Evolutionary conservation across 2,888 invertebrate genomes (phyloP).

Genomic region (Oscheius sp.): DNA sequence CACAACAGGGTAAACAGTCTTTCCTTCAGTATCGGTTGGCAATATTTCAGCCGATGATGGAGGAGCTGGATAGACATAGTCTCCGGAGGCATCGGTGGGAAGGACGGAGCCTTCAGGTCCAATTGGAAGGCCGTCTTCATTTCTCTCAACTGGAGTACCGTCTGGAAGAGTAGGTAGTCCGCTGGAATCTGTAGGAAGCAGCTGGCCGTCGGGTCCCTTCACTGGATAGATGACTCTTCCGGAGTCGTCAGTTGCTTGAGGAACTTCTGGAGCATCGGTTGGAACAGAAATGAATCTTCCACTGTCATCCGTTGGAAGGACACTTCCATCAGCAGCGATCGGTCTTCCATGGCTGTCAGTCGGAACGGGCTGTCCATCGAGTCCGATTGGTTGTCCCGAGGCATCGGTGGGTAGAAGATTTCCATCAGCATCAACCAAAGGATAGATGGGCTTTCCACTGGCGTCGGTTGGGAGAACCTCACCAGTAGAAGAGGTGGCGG

Average conservation of each 20-base stretch:
- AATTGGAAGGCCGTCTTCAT: slow-evolving; percentile 45
- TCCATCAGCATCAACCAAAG: slow-evolving; percentile 46
- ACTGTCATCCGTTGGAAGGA: slow-evolving; percentile 18
- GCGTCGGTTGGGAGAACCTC: slow-evolving; percentile 35
- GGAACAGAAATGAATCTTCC: slow-evolving; percentile 31
- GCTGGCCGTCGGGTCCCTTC: slow-evolving; percentile 19
- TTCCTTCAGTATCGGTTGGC: slow-evolving; percentile 34
- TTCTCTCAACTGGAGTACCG: slow-evolving; percentile 29
- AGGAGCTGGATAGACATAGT: slow-evolving; percentile 40
- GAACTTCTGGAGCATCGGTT: slow-evolving; percentile 15
- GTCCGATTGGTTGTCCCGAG: slow-evolving; percentile 40
- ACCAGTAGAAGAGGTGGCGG: slow-evolving; percentile 18
- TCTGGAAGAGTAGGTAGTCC: slow-evolving; percentile 30
- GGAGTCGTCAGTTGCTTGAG: no score
- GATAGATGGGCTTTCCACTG: slow-evolving; percentile 46
- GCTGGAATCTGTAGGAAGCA: slow-evolving; percentile 36
- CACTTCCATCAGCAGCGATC: slow-evolving; percentile 38
- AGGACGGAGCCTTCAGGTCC: slow-evolving; percentile 46
- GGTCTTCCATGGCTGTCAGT: slow-evolving; percentile 49
- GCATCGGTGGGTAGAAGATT: slow-evolving; percentile 47
- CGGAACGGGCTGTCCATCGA: slow-evolving; percentile 44
- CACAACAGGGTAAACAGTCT: slow-evolving; percentile 30
- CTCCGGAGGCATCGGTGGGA: slow-evolving; percentile 31
- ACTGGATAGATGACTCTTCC: slow-evolving; percentile 42
- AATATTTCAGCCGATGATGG: slow-evolving; percentile 52